These are phyloP conservation scores for Python bivittatus DNA, from an alignment of 2,113 vertebrate genomes.

Conservation along the genomic window DNA sequence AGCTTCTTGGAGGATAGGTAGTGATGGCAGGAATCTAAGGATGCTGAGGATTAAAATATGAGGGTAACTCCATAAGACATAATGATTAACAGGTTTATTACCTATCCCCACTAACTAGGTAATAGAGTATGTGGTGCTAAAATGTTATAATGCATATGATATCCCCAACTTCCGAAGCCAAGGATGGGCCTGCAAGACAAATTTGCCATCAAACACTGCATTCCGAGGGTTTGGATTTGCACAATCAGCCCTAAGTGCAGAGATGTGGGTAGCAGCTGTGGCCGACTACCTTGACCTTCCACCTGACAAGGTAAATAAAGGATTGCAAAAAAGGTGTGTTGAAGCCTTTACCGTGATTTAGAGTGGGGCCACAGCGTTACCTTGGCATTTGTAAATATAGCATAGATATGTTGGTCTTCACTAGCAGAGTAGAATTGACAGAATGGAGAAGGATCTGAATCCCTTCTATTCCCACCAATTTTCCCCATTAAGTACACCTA, in stretches of 20 bases:
- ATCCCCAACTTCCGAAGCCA: constrained; percentile 79
- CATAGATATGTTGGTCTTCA: not conserved
- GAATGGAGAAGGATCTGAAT: not conserved
- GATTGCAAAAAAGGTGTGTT: not conserved
- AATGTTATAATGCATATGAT: constrained; percentile 79
- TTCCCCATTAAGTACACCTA: not conserved
- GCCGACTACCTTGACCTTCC: constrained; percentile 71
- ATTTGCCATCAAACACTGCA: constrained; percentile 86
- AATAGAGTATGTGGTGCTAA: constrained; percentile 70
- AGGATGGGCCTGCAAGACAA: constrained; percentile 77
- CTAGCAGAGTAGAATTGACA: not conserved
- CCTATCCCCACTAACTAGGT: constrained; percentile 53
- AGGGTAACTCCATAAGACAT: not conserved
- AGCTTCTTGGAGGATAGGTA: not conserved
- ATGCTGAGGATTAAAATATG: not conserved
- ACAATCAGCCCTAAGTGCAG: constrained; percentile 72
- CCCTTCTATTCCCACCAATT: not conserved
- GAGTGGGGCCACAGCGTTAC: not conserved
- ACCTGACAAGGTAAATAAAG: constrained; percentile 40
- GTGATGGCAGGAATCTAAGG: not conserved
- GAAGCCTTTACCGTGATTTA: not conserved
- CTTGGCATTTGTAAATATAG: not conserved
- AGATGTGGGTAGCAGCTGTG: constrained; percentile 81
- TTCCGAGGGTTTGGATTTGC: constrained; percentile 86
- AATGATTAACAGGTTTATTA: not conserved